A percentile compares a stretch with the other conserved stretches of the same genome.
These are phyloP conservation scores for Ceratina australensis DNA, from an alignment of 1,140 invertebrate species.

Conservation along the genomic window DNA sequence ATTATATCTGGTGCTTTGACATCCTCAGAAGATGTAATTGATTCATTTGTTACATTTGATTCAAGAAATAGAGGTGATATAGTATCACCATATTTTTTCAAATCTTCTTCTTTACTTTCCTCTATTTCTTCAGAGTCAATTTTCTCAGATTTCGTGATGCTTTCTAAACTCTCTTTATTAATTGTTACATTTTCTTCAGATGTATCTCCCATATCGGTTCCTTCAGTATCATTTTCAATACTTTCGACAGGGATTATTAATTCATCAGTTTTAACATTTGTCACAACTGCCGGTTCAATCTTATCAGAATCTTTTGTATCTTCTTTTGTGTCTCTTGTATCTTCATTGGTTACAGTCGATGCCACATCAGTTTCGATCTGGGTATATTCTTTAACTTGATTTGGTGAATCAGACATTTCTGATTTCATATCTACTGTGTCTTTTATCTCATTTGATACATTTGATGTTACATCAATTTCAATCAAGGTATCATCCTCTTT, in stretches of 20 bases:
- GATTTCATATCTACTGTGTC: background rate
- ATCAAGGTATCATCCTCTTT: background rate
- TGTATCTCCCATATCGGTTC: background rate
- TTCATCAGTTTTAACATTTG: too few relatives aligned
- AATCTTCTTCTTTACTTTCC: background rate
- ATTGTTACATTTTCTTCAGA: background rate
- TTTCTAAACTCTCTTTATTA: background rate
- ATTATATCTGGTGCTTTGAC: background rate
- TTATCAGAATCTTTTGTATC: too few relatives aligned
- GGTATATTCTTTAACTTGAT: too few relatives aligned
- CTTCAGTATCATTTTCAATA: background rate
- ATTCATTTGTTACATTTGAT: background rate
- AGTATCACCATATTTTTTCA: background rate
- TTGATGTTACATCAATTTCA: background rate
- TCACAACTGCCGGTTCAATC: too few relatives aligned
- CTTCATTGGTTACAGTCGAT: too few relatives aligned
- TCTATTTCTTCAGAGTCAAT: background rate
- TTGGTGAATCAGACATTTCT: too few relatives aligned
- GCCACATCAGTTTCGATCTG: too few relatives aligned
- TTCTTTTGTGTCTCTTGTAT: too few relatives aligned
- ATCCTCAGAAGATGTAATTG: background rate
- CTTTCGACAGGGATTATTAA: background rate
- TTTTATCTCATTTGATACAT: constrained; percentile 39
- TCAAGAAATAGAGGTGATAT: background rate
- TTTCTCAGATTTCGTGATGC: background rate